phyloP scores from a whole-genome alignment of 2,113 vertebrate genomes.

The Erythrolamprus reginae region DNA sequence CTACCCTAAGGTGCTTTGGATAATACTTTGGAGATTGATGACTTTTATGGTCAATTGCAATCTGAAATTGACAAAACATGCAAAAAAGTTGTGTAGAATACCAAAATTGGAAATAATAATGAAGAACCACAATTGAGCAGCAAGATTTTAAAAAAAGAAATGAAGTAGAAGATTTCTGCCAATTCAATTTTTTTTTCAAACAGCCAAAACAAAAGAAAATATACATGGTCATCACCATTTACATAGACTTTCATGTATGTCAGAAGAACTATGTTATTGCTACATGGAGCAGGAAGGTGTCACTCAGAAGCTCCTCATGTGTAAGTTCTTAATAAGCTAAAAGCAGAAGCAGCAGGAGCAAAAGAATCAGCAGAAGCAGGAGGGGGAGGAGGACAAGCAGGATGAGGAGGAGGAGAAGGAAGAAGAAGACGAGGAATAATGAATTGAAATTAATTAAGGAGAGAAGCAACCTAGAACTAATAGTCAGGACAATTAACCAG shows the following conservation, averaged over 20 bases:
- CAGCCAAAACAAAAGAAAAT: background rate
- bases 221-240: background rate
- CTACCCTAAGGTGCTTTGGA: no score
- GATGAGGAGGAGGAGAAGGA: no score
- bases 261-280: background rate
- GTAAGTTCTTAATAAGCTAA: background rate
- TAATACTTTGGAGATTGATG: no score
- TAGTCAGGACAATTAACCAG: no score
- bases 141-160: background rate
- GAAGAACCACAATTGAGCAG: background rate
- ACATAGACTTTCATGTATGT: background rate
- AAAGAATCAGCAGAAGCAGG: background rate
- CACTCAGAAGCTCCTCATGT: background rate
- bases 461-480: no score
- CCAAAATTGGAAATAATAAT: background rate
- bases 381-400: rapidly evolving
- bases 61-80: background rate
- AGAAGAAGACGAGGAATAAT: no score
- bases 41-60: background rate
- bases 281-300: background rate
- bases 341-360: background rate
- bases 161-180: background rate
- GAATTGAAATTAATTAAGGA: no score
- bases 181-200: background rate
- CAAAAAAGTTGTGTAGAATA: background rate